Evolutionary conservation across 2,797 vertebrate species (phyloP).

Genomic region (Pseudopleuronectes americanus): DNA sequence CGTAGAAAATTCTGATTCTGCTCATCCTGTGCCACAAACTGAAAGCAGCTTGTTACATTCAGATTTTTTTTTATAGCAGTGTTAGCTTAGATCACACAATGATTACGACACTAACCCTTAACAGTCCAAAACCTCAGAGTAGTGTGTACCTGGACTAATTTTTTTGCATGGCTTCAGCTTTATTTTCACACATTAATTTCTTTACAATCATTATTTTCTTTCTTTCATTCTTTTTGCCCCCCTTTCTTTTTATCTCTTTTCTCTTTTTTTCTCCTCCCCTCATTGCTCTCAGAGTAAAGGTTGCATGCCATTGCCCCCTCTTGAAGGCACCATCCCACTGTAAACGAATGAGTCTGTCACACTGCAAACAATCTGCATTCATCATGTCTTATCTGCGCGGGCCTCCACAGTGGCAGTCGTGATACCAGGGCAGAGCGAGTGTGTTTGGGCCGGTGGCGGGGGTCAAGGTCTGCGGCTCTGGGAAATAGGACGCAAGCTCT

Average conservation of each 20-base stretch:
- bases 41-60: too few species aligned
- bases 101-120: not conserved
- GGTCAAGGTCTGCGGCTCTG: constrained; percentile 76
- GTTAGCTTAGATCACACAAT: not conserved
- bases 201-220: not conserved
- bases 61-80: too few species aligned
- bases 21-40: too few species aligned
- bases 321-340: constrained; percentile 67
- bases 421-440: constrained; percentile 57
- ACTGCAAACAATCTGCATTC: constrained; percentile 84
- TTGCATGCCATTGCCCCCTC: constrained; percentile 53
- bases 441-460: constrained; percentile 63
- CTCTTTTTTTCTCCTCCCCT: not conserved
- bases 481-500: constrained; percentile 67
- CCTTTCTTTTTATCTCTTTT: not conserved
- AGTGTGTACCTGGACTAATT: too few species aligned
- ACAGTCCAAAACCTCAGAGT: too few species aligned
- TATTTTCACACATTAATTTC: constrained; percentile 16
- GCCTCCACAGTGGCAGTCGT: constrained; percentile 65
- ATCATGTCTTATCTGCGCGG: constrained; percentile 82
- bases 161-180: not conserved
- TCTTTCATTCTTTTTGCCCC: constrained; percentile 15
- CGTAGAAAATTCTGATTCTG: too few species aligned
- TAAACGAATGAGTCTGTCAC: constrained; percentile 84
- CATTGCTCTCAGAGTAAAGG: constrained; percentile 47